Conservation (phyloP, 2,888 invertebrate genomes). For the Ichneumon xanthorius region DNA sequence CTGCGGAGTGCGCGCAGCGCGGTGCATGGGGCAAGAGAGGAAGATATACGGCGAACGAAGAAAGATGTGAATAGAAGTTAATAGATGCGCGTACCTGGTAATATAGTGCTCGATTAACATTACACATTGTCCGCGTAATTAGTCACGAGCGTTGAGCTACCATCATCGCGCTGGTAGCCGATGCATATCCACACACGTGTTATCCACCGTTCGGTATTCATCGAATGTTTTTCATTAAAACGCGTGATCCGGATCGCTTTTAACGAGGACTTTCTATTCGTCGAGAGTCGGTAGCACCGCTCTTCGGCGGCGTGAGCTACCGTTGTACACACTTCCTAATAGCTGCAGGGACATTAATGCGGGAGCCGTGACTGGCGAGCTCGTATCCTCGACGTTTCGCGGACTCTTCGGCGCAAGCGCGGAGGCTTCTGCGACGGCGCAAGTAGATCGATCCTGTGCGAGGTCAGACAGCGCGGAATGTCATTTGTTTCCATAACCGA, state of each 20-base stretch:
- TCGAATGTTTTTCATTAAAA: constrained; percentile 63
- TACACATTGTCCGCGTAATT: constrained; percentile 72
- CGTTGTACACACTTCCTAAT: constrained; percentile 41
- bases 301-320: constrained; percentile 28
- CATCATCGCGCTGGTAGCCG: constrained; percentile 10
- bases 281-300: constrained; percentile 36
- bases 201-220: neutral
- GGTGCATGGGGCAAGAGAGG: constrained; percentile 3
- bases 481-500: neutral
- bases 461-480: constrained; percentile 58
- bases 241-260: constrained; percentile 67
- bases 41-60: constrained; percentile 29
- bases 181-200: neutral
- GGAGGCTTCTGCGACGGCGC: neutral
- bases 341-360: constrained; percentile 28
- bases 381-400: constrained; percentile 33
- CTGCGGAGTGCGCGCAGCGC: constrained; percentile 13
- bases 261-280: constrained; percentile 58
- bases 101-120: constrained; percentile 70
- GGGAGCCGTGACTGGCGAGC: constrained; percentile 24
- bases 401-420: neutral
- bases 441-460: constrained; percentile 64
- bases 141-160: constrained; percentile 68
- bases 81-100: constrained; percentile 60
- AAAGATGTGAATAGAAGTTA: constrained; percentile 42